These are phyloP conservation scores for Penaeus indicus DNA, from an alignment of 1,140 invertebrate genomes.

Conservation along the genomic window DNA sequence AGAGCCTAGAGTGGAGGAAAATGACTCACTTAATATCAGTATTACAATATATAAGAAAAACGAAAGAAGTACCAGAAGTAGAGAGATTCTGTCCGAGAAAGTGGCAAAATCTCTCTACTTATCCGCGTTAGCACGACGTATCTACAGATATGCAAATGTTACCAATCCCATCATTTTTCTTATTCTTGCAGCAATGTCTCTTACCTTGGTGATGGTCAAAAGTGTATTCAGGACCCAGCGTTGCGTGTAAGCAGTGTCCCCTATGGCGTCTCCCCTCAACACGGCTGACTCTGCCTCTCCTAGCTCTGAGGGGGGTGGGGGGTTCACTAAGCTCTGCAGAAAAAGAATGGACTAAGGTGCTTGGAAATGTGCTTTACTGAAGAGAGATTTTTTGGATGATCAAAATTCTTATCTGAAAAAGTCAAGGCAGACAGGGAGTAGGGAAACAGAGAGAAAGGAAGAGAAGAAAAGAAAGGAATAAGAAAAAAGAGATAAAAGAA, in stretches of 20 bases:
- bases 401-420: not conserved
- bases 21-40: not conserved
- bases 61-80: not conserved
- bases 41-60: not conserved
- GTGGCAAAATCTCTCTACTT: not conserved
- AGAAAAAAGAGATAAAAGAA: not conserved
- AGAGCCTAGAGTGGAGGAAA: constrained; percentile 31
- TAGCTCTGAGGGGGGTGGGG: constrained; percentile 44
- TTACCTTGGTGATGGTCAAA: constrained; percentile 55
- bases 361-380: not conserved
- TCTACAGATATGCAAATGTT: not conserved
- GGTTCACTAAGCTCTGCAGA: constrained; percentile 46
- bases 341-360: not conserved
- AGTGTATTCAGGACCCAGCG: constrained; percentile 58
- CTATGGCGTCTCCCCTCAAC: constrained; percentile 61
- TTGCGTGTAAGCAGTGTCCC: constrained; percentile 54
- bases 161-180: not conserved
- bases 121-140: not conserved
- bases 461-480: not conserved
- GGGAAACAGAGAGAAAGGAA: not conserved
- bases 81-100: not conserved
- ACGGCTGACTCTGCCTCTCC: constrained; percentile 50
- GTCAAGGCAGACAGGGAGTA: not conserved
- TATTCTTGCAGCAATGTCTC: not conserved
- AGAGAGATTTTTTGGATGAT: not conserved